Evolutionary conservation across 2,888 invertebrate genomes (phyloP).

Genomic region (Thumatha senex): DNA sequence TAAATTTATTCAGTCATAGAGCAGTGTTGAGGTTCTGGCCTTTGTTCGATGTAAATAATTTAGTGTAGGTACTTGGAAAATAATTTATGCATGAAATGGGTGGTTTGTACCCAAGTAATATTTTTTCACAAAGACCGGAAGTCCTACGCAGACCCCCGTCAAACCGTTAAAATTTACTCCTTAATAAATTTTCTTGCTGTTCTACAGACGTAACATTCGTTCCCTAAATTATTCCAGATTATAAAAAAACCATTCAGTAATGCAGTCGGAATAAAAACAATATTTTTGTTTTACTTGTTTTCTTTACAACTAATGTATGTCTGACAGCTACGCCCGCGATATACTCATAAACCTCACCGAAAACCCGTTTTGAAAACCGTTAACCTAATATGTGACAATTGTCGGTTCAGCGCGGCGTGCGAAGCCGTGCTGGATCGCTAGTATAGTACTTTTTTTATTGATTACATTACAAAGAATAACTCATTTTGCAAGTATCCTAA

Average conservation of each 20-base stretch:
- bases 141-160: neutral
- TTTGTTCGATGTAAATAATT: constrained; percentile 15
- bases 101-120: constrained; percentile 6
- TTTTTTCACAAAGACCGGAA: constrained; percentile 1
- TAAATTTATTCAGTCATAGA: constrained; percentile 2
- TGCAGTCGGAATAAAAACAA: no score
- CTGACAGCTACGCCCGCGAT: no score
- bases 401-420: no score
- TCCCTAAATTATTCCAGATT: neutral
- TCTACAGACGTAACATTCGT: neutral
- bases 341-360: no score
- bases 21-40: neutral
- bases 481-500: no score
- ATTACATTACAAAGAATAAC: no score
- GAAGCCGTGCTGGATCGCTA: no score
- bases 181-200: neutral
- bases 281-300: no score
- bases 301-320: no score
- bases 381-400: no score
- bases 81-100: constrained; percentile 15
- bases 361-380: no score
- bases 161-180: constrained; percentile 4
- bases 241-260: neutral
- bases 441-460: no score
- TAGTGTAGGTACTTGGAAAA: constrained; percentile 2